Percentiles rank a stretch among this genome's conserved stretches.
Conservation (phyloP, 2,113 vertebrate genomes). For the Notiomystis cincta region DNA sequence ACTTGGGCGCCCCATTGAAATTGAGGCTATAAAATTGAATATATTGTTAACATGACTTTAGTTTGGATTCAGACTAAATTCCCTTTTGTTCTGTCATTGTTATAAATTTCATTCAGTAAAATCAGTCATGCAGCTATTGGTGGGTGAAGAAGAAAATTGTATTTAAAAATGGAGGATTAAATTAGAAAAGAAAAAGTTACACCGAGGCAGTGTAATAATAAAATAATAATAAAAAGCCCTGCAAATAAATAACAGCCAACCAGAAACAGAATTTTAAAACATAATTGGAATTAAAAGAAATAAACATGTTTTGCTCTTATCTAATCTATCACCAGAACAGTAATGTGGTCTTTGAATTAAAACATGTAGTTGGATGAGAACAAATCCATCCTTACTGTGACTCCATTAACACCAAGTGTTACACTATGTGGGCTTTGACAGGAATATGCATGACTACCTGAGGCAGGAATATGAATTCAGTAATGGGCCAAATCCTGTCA, state of each 20-base stretch:
- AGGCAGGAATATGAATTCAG: conserved; percentile 7
- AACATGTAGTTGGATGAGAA: conserved; percentile 3
- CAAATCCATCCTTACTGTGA: conserved; percentile 21
- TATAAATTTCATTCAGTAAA: conserved; percentile 33
- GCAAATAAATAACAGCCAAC: neutral
- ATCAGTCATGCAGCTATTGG: conserved; percentile 8
- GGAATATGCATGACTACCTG: conserved; percentile 11
- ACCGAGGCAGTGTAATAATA: neutral
- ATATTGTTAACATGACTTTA: conserved; percentile 12
- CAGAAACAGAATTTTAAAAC: neutral
- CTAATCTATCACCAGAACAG: conserved; percentile 3
- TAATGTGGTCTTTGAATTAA: conserved; percentile 33
- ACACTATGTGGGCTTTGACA: conserved; percentile 2
- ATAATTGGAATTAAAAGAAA: conserved; percentile 35
- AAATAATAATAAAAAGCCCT: neutral
- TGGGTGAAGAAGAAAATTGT: conserved; percentile 8
- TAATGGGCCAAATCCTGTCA: conserved; percentile 2
- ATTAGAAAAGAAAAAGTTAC: neutral
- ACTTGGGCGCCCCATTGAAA: neutral
- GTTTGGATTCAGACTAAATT: conserved; percentile 3
- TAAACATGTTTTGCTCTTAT: neutral
- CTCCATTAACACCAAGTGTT: conserved; percentile 28
- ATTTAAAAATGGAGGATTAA: conserved; percentile 31
- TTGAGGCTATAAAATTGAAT: neutral
- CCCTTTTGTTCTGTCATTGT: conserved; percentile 12